Percentiles rank a stretch among this genome's conserved stretches.
Evolutionary conservation across 2,113 vertebrate species (phyloP).

Genomic region (Diadophis punctatus): DNA sequence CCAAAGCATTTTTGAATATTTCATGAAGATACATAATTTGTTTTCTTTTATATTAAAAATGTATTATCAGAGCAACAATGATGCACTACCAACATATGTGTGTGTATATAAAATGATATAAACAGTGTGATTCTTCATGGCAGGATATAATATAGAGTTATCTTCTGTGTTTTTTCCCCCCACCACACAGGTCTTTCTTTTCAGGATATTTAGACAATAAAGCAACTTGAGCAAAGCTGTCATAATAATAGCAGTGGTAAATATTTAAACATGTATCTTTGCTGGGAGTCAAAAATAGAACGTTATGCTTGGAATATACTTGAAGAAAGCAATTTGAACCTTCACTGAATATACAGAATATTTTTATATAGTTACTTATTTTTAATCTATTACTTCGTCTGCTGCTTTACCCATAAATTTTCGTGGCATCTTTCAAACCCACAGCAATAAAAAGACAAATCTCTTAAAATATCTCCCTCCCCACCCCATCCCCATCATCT

Average conservation of each 20-base stretch:
- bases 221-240: not conserved
- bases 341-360: not conserved
- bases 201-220: slow-evolving; percentile 19
- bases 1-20: slow-evolving; percentile 45
- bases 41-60: slow-evolving; percentile 34
- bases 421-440: not conserved
- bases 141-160: slow-evolving; percentile 14
- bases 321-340: not conserved
- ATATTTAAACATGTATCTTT: slow-evolving; percentile 38
- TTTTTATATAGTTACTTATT: not conserved
- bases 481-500: not conserved
- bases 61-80: slow-evolving; percentile 24
- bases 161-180: slow-evolving; percentile 12
- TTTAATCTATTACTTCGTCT: not conserved
- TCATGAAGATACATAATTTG: slow-evolving; percentile 45
- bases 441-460: not conserved
- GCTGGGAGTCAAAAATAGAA: slow-evolving; percentile 7
- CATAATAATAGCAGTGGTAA: not conserved
- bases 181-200: slow-evolving; percentile 14
- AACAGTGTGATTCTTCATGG: slow-evolving; percentile 36
- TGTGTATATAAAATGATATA: not conserved
- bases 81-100: slow-evolving; percentile 24
- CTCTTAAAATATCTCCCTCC: not conserved
- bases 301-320: not conserved
- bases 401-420: not conserved